Evolutionary conservation across 2,797 vertebrate species (phyloP).

Genomic region (Acropternis orthonyx): DNA sequence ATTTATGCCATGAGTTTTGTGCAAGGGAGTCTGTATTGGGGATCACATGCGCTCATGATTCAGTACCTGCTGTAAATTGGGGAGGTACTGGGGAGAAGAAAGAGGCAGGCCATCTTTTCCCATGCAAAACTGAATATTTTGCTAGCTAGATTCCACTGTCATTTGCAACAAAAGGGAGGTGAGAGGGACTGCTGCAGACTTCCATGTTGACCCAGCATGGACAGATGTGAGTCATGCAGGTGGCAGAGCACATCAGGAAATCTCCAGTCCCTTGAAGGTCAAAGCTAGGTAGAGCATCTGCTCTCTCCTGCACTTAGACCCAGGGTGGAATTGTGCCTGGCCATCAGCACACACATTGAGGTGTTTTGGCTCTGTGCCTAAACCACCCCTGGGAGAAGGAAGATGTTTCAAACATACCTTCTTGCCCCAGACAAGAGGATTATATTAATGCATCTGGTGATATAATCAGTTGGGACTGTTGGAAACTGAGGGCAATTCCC

Average conservation of each 20-base stretch:
- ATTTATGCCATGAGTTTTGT: background rate
- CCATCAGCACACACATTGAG: background rate
- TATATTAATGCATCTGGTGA: background rate
- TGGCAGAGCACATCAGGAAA: background rate
- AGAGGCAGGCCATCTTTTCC: background rate
- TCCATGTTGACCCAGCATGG: background rate
- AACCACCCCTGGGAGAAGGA: background rate
- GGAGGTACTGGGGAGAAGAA: background rate
- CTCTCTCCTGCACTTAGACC: background rate
- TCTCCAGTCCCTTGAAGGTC: background rate
- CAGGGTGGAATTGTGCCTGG: background rate
- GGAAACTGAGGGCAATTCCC: background rate
- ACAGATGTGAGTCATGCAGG: background rate
- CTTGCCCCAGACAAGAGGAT: background rate
- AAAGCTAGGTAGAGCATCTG: background rate
- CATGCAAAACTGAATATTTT: background rate
- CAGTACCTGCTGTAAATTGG: background rate
- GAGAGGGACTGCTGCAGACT: background rate
- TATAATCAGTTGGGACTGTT: background rate
- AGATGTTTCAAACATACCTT: background rate
- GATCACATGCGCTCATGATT: background rate
- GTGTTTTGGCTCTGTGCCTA: background rate
- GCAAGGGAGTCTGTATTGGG: background rate
- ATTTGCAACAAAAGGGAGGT: background rate
- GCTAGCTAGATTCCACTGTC: background rate